Conservation (phyloP, 23 tunicate species). For the Halocynthia aurantium region DNA sequence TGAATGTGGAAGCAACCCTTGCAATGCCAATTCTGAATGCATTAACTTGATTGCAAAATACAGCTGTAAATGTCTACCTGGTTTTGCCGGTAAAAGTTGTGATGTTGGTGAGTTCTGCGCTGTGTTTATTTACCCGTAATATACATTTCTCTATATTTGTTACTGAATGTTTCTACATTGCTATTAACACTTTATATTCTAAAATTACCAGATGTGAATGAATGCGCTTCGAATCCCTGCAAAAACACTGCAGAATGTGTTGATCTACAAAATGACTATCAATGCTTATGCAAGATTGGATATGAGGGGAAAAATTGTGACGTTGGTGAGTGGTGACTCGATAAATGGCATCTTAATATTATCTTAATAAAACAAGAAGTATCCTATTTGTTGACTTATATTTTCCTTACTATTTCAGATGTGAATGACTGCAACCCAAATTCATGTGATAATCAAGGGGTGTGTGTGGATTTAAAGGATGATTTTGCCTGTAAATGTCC, state of each 20-base stretch:
- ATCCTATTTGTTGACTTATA: neutral
- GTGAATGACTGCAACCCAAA: neutral
- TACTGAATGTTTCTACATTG: neutral
- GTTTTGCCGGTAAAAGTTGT: neutral
- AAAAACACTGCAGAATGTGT: neutral
- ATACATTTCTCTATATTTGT: neutral
- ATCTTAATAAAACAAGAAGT: neutral
- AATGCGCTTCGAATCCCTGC: neutral
- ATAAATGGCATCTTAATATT: neutral
- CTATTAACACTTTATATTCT: neutral
- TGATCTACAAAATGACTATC: neutral
- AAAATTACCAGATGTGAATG: neutral
- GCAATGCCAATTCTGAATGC: neutral
- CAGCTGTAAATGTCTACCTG: neutral
- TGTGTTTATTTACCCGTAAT: too few relatives aligned
- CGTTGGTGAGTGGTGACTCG: neutral
- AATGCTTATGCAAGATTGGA: neutral
- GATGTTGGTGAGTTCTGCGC: neutral
- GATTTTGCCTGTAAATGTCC: neutral
- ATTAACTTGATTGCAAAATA: neutral
- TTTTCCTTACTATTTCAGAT: neutral
- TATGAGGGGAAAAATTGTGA: slow-evolving; percentile 4
- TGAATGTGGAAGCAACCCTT: neutral
- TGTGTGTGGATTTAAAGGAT: neutral
- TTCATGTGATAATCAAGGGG: neutral